phyloP scores from a whole-genome alignment of 2,113 vertebrate genomes.

The Narcine bancroftii region DNA sequence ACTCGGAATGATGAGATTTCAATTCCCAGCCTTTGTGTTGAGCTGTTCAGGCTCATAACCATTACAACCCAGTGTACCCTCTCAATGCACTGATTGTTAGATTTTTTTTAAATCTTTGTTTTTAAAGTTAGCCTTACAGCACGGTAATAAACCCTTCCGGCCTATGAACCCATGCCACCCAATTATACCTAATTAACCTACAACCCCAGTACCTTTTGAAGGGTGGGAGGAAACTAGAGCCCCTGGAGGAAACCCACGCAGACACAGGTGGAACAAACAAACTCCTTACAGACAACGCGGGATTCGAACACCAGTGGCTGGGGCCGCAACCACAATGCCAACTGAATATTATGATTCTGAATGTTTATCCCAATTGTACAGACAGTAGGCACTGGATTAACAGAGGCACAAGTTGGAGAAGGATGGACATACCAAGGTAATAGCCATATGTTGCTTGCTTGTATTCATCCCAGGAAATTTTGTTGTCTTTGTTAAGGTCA shows the following conservation, averaged over 20 bases:
- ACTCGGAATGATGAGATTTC: neutral
- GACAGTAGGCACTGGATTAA: neutral
- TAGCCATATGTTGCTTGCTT: slow-evolving; percentile 94
- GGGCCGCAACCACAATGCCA: no score
- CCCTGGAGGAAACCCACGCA: no score
- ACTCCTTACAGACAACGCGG: no score
- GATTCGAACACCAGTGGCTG: no score
- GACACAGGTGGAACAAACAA: no score
- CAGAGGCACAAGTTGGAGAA: neutral
- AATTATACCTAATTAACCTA: no score
- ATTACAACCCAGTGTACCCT: neutral
- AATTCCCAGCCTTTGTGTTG: neutral
- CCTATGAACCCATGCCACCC: no score
- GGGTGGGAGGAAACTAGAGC: no score
- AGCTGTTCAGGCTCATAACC: neutral
- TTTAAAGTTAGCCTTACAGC: no score
- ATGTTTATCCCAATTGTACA: neutral
- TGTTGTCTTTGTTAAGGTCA: slow-evolving; percentile 86
- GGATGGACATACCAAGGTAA: slow-evolving; percentile 71
- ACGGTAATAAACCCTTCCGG: no score
- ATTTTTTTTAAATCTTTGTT: no score
- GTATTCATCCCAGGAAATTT: slow-evolving; percentile 95
- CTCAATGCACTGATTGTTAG: neutral
- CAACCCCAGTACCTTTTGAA: no score
- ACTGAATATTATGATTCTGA: neutral